These are phyloP conservation scores for Microtus agrestis DNA, from an alignment of 2,797 vertebrate genomes.

Conservation along the genomic window DNA sequence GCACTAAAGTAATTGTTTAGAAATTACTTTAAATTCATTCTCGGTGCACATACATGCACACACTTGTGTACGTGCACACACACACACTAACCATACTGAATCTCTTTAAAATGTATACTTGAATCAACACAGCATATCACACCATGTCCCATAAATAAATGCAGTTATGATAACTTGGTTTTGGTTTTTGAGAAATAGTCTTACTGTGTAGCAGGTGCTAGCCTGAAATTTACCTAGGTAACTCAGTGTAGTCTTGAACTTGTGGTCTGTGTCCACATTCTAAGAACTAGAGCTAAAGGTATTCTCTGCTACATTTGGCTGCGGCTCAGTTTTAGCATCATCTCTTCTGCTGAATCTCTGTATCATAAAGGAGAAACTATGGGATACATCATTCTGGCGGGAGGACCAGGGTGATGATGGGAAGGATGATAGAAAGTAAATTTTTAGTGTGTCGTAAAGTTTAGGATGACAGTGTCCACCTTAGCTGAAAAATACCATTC, in stretches of 20 bases:
- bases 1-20: not conserved
- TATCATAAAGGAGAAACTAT: not conserved
- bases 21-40: not conserved
- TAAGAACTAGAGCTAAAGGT: not conserved
- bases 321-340: not conserved
- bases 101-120: not conserved
- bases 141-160: not conserved
- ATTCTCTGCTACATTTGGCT: not conserved
- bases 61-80: not conserved
- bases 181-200: not conserved
- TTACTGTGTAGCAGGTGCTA: not conserved
- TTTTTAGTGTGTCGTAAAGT: constrained; percentile 23
- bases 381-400: not conserved
- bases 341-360: not conserved
- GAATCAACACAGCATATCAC: not conserved
- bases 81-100: not conserved
- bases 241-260: not conserved
- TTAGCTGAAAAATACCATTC: not conserved
- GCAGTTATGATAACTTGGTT: not conserved
- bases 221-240: not conserved
- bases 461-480: not conserved
- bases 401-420: not conserved
- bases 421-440: not conserved
- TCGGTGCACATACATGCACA: not conserved
- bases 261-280: not conserved